Evolutionary conservation across 2,888 invertebrate species (phyloP), one percentile per base, ranked within the genome.

Genomic region (Eudasyphora cyanicolor): DNA sequence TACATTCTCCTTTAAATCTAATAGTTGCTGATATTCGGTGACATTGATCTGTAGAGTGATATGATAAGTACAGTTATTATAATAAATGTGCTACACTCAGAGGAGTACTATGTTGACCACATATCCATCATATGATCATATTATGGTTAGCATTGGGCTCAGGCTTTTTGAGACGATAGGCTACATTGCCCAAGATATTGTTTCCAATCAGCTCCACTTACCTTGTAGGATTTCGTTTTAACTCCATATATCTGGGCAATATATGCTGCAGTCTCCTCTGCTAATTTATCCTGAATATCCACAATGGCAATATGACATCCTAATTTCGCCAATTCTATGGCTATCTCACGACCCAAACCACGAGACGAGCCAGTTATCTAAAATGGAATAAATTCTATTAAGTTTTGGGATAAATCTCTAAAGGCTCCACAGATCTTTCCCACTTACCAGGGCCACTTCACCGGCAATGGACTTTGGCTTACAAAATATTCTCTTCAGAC

Each of bases 1-100:
- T 12, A 92, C 85, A 6, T 88, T 80, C 0, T 79, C 35, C 35
- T 86, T 87, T 0, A 92, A 77, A 2, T 87, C 67, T 3, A 73
- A 35, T 0, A 92, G 74, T 51, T 89, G 87, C 0, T 85, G 81
- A 45, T 86, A 86, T 73, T 87, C 24, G 5, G 87, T 81, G 0
- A 92, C 88, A 84, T 49, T 19, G 49, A 49, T 19, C 49, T 49
- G n/a, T n/a, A n/a, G n/a, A n/a, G n/a, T n/a, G n/a, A n/a, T n/a
- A n/a, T n/a, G n/a, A n/a, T n/a, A n/a, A n/a, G n/a, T n/a, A n/a
- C n/a, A n/a, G n/a, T n/a, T n/a, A n/a, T n/a, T n/a, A n/a, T n/a
- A n/a, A n/a, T n/a, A n/a, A n/a, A n/a, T n/a, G n/a, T n/a, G n/a
- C n/a, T n/a, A n/a, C n/a, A n/a, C n/a, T n/a, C n/a, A n/a, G n/a